Conservation (phyloP, 2,888 invertebrate species). For the Germaria angustata region DNA sequence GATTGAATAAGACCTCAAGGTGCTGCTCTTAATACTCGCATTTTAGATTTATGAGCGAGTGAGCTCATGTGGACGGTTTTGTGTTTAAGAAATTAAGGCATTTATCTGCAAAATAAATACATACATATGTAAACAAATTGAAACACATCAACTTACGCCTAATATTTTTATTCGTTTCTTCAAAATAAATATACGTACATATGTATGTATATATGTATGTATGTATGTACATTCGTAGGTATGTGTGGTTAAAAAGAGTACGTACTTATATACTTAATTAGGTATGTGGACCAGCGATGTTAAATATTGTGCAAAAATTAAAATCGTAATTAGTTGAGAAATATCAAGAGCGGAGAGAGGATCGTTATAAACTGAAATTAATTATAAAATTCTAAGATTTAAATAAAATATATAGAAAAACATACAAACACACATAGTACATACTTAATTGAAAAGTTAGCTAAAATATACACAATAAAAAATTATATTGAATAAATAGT, state of each 20-base stretch:
- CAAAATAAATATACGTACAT: not conserved
- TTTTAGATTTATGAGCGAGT: not conserved
- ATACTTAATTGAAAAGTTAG: not conserved
- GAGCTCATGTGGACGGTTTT: not conserved
- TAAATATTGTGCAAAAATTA: conserved; percentile 10
- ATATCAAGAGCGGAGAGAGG: not conserved
- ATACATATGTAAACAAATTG: not conserved
- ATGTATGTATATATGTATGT: not conserved
- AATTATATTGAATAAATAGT: not conserved
- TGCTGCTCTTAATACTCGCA: not conserved
- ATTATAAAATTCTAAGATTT: not conserved
- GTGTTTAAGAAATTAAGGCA: not conserved
- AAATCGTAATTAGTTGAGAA: conserved; percentile 22
- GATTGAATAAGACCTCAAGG: not conserved
- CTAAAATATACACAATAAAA: not conserved
- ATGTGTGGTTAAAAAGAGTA: not conserved
- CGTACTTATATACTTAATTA: no score
- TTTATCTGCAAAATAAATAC: conserved; percentile 10
- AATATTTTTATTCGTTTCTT: not conserved
- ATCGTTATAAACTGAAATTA: not conserved
- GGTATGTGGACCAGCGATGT: not conserved
- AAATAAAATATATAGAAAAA: not conserved
- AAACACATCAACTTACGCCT: not conserved
- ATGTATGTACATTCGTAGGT: not conserved
- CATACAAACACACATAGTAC: no score